Evolutionary conservation across 2,888 invertebrate genomes (phyloP).

Genomic region (Hymenopus coronatus): DNA sequence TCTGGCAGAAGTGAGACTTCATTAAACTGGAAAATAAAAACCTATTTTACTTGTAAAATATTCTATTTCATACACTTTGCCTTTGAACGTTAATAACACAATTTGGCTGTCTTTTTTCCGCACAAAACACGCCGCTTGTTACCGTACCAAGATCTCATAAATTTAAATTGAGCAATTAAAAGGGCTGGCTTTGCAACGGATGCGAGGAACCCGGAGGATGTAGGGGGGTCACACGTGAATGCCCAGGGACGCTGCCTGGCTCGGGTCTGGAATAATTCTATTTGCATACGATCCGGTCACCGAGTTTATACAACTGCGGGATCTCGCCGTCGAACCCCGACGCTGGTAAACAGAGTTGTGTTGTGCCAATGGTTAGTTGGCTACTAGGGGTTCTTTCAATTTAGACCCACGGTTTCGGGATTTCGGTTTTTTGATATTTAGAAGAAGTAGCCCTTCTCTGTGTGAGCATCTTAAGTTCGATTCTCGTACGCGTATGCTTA

Average conservation of each 20-base stretch:
- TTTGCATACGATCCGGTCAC: background rate
- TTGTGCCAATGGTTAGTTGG: background rate
- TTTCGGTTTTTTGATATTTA: background rate
- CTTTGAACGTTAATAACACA: background rate
- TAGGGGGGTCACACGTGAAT: background rate
- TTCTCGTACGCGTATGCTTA: too few species aligned
- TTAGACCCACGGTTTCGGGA: background rate
- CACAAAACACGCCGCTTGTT: background rate
- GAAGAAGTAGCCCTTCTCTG: too few species aligned
- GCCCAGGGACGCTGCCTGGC: background rate
- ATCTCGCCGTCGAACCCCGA: background rate
- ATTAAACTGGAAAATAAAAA: background rate
- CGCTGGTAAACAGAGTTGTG: background rate
- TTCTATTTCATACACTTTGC: background rate
- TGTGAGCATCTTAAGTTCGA: too few species aligned
- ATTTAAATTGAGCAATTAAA: background rate
- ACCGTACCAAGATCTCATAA: background rate
- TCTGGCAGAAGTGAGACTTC: background rate
- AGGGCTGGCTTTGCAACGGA: background rate
- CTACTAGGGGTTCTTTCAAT: background rate
- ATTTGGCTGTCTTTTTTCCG: background rate
- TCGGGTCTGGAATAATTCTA: background rate
- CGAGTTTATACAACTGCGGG: background rate
- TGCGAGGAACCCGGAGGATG: background rate
- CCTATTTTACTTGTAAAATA: background rate